Base-by-base conservation (phyloP, 2,797 vertebrate genomes). In the Liparis tanakae region DNA sequence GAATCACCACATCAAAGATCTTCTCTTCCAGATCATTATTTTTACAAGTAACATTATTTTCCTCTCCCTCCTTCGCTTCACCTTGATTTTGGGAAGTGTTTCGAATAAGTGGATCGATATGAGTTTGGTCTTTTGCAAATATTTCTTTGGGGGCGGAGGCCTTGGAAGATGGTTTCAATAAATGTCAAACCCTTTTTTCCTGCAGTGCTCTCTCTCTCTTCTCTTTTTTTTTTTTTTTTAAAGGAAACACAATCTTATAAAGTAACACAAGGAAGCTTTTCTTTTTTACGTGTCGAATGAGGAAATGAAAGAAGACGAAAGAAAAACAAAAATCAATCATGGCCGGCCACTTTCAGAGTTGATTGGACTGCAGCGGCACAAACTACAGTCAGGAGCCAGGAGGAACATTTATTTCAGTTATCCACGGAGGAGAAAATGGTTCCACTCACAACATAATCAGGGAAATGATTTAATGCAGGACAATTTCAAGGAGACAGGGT, bases 81-180 rank as follows among this genome's bases (percentile, higher is more conserved):
- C 44, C 65, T 78, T 67, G 56, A 57, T 63, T 60, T 51, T 20
- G 51, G 71, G 56, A 75, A 81, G 58, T 69, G 59, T 77, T 73
- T 86, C 17, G 6, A 57, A 46, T 58, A 13, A 51, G 46, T 37
- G 20, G 75, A 70, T 84, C 74, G n/a, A 83, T 85, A 64, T 57
- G 53, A 68, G 14, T 79, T 67, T 25, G 70, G 73, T 76, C 79
- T 72, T 83, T 85, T 68, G 67, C 63, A 80, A 85, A 89, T 82
- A 80, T 74, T 80, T 70, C 86, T 79, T 63, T 30, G 25, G 25
- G 25, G 78, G 60, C 68, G 2, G 36, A 36, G 22, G 5, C 74
- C 44, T 57, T 58, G 41, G 25, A 63, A 39, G 46, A 63, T 36
- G 58, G 36, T 41, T 72, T 55, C 50, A 64, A 65, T 48, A 36